Conservation (phyloP, 2,113 vertebrate species). For the Xyliphius kryptos region DNA sequence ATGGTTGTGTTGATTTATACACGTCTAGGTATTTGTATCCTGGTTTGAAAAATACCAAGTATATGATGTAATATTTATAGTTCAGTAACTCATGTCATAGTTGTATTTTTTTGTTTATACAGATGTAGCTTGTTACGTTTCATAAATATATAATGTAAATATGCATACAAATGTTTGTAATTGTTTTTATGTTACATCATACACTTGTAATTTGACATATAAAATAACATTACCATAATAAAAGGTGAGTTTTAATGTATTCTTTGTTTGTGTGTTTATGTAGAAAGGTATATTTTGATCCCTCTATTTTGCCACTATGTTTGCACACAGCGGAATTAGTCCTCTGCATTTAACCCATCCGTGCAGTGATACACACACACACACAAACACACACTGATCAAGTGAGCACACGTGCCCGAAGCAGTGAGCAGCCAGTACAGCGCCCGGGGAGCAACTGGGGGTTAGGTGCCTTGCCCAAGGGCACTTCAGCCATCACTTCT, state of each 20-base stretch:
- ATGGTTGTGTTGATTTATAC: slow-evolving; percentile 68
- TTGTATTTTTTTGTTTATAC: slow-evolving; percentile 83
- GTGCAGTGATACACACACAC: too few relatives aligned
- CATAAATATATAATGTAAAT: slow-evolving; percentile 92
- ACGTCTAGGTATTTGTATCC: slow-evolving; percentile 64
- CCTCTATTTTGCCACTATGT: too few relatives aligned
- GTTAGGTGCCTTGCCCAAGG: too few relatives aligned
- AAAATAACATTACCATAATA: slow-evolving; percentile 86
- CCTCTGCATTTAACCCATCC: too few relatives aligned
- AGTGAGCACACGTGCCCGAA: too few relatives aligned
- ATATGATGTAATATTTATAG: slow-evolving; percentile 83
- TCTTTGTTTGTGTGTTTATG: slow-evolving; percentile 3
- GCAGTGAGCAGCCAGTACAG: too few relatives aligned
- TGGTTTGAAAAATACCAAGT: slow-evolving; percentile 71
- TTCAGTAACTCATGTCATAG: slow-evolving; percentile 79
- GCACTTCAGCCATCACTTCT: too few relatives aligned
- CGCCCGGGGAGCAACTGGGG: too few relatives aligned
- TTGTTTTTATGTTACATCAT: slow-evolving; percentile 86
- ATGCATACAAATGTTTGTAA: slow-evolving; percentile 90
- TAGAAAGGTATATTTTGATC: too few relatives aligned
- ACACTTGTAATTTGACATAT: slow-evolving; percentile 87
- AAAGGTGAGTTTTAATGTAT: slow-evolving; percentile 77
- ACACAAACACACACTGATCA: too few relatives aligned
- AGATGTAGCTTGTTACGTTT: slow-evolving; percentile 82
- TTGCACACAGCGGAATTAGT: too few relatives aligned